These are phyloP conservation scores for Lymantria dispar DNA, from an alignment of 2,888 invertebrate genomes.

Conservation along the genomic window DNA sequence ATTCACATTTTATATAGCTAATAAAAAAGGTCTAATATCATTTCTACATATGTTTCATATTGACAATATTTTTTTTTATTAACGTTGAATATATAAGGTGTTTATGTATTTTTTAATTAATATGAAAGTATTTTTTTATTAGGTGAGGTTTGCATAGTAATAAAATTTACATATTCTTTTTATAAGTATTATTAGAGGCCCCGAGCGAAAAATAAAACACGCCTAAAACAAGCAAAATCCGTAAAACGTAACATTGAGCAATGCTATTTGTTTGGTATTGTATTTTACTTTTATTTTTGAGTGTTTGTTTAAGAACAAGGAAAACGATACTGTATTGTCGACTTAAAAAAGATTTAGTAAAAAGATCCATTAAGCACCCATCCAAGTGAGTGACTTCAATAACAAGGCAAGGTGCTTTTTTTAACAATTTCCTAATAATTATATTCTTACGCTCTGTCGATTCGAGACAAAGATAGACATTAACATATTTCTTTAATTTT, in stretches of 20 bases:
- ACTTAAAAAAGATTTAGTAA: constrained; percentile 39
- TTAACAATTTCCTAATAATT: constrained; percentile 72
- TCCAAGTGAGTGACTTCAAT: constrained; percentile 42
- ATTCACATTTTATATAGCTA: background rate
- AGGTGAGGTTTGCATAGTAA: too few species aligned
- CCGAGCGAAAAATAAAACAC: too few species aligned
- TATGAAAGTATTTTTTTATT: too few species aligned
- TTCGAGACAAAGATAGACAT: constrained; percentile 70
- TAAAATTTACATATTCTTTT: too few species aligned
- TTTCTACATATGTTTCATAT: too few species aligned
- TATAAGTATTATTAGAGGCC: too few species aligned
- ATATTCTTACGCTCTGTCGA: constrained; percentile 76
- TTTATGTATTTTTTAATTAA: too few species aligned
- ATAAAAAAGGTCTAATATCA: too few species aligned
- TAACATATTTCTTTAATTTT: constrained; percentile 78
- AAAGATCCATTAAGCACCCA: constrained; percentile 46
- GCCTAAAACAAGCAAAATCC: too few species aligned
- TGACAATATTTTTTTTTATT: too few species aligned
- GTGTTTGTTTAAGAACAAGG: constrained; percentile 28
- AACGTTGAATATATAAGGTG: too few species aligned
- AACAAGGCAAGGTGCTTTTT: constrained; percentile 53
- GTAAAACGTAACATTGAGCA: constrained; percentile 22
- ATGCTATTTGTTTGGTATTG: constrained; percentile 32
- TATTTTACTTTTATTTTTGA: constrained; percentile 26
- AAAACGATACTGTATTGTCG: constrained; percentile 34